Conservation (phyloP, 2,113 vertebrate genomes). For the Lontra canadensis region DNA sequence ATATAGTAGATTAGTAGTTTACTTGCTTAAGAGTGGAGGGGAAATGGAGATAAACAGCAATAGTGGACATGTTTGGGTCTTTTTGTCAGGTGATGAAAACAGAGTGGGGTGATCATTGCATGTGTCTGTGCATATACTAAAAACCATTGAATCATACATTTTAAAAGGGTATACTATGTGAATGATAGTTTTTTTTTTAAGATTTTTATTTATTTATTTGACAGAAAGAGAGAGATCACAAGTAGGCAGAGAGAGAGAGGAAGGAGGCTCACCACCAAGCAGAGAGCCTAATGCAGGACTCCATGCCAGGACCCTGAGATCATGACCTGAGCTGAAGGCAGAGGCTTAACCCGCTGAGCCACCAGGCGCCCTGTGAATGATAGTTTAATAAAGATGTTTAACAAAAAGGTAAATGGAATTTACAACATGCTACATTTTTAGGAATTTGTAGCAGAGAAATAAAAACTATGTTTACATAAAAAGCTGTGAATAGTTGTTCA, state of each 20-base stretch:
- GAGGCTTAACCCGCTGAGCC: too few relatives aligned
- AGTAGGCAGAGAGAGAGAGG: too few relatives aligned
- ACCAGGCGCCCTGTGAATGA: neutral
- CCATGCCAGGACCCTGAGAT: too few relatives aligned
- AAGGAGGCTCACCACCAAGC: too few relatives aligned
- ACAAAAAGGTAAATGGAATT: neutral
- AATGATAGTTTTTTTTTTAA: neutral
- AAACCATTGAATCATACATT: neutral
- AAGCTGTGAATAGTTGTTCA: neutral
- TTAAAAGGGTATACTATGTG: neutral
- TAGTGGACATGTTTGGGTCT: neutral
- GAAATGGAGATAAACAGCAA: neutral
- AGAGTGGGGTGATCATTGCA: neutral
- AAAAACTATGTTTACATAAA: neutral
- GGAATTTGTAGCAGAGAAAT: neutral
- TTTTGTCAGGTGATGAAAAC: neutral
- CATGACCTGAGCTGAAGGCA: too few relatives aligned
- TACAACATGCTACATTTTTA: neutral
- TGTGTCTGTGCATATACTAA: neutral
- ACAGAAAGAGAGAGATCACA: too few relatives aligned
- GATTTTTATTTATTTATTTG: too few relatives aligned
- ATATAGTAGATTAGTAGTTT: neutral
- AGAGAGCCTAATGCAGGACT: too few relatives aligned
- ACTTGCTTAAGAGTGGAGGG: neutral
- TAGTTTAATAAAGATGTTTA: neutral